Percentiles rank a stretch among this genome's conserved stretches.
Conservation (phyloP, 2,888 invertebrate species). For the Erebia palarica region DNA sequence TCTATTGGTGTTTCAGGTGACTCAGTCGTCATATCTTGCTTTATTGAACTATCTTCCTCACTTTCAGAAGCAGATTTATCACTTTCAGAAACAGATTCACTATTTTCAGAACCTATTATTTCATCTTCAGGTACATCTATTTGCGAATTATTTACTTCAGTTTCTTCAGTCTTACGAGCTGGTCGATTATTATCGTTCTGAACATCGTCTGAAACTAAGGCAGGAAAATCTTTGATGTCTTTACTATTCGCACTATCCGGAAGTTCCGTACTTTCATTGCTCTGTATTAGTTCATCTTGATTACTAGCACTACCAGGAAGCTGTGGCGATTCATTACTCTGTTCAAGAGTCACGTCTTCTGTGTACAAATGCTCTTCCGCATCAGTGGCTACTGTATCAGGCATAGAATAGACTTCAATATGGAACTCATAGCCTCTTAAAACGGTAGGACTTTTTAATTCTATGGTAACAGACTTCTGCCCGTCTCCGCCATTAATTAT, state of each 20-base stretch:
- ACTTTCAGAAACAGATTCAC: neutral
- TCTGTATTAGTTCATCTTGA: conserved; percentile 22
- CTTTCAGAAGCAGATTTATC: neutral
- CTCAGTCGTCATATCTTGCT: conserved; percentile 14
- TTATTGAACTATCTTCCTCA: neutral
- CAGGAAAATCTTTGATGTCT: conserved; percentile 26
- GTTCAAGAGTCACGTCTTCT: neutral
- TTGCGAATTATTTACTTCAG: conserved; percentile 20
- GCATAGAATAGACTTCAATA: conserved; percentile 58
- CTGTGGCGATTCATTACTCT: conserved; percentile 3
- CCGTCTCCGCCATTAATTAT: conserved; percentile 68
- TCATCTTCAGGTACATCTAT: neutral
- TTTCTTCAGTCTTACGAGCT: conserved; percentile 34
- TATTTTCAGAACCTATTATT: neutral
- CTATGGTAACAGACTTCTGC: conserved; percentile 63
- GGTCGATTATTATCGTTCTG: conserved; percentile 30
- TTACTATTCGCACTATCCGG: conserved; percentile 21
- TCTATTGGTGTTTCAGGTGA: neutral
- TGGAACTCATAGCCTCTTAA: conserved; percentile 68
- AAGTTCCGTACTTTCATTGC: conserved; percentile 13
- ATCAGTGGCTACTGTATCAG: conserved; percentile 36
- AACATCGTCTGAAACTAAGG: conserved; percentile 24
- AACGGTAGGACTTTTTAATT: conserved; percentile 68
- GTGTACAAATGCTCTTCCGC: conserved; percentile 29
- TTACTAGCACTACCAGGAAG: conserved; percentile 1